phyloP scores from a whole-genome alignment of 2,797 vertebrate species.

The Haliaeetus albicilla region DNA sequence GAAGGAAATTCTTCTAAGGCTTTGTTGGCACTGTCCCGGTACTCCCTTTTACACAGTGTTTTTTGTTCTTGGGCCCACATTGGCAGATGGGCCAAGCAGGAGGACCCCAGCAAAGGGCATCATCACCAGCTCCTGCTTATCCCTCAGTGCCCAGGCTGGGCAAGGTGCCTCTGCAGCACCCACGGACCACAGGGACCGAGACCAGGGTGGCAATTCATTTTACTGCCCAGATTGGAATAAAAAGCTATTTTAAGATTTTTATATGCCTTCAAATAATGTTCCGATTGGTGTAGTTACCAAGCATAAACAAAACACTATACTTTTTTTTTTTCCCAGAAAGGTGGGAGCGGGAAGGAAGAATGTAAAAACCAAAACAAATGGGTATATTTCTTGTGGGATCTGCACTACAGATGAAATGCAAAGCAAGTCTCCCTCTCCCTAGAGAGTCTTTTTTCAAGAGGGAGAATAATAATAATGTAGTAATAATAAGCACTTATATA shows the following conservation, averaged over 20 bases:
- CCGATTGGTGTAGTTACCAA: not conserved
- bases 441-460: slow-evolving; percentile 56
- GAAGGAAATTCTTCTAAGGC: not conserved
- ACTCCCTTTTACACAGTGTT: not conserved
- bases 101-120: not conserved
- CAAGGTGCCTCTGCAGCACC: not conserved
- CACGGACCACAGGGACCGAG: not conserved
- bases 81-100: not conserved
- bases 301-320: not conserved
- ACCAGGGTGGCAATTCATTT: not conserved
- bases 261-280: not conserved
- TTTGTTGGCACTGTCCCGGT: not conserved
- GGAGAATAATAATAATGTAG: slow-evolving; percentile 67
- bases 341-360: not conserved
- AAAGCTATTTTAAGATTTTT: slow-evolving; percentile 2
- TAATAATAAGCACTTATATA: slow-evolving; percentile 71
- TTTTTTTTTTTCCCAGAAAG: not conserved
- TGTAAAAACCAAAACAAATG: slow-evolving; percentile 41
- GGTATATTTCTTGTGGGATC: slow-evolving; percentile 44
- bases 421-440: slow-evolving; percentile 53
- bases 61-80: not conserved
- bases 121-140: not conserved
- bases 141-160: not conserved
- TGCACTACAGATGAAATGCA: slow-evolving; percentile 47
- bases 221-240: not conserved